Conservation (phyloP, 2,797 vertebrate genomes). For the Spheniscus humboldti region DNA sequence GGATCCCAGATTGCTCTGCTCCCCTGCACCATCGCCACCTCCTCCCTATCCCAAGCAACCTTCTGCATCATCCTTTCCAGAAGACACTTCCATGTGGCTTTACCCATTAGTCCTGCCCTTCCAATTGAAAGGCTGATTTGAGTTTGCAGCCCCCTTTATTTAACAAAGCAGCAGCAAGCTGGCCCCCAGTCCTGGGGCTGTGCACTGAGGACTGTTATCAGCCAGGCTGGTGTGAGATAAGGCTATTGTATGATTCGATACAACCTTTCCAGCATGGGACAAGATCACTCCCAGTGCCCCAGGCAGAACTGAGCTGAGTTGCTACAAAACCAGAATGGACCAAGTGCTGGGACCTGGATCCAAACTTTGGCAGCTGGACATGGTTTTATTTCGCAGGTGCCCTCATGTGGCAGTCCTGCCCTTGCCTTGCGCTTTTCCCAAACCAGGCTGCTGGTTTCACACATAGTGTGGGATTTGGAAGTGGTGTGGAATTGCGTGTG, state of each 20-base stretch:
- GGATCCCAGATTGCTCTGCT: constrained; percentile 53
- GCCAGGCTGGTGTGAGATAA: background rate
- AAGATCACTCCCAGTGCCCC: background rate
- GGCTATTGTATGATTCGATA: background rate
- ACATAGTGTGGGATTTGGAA: background rate
- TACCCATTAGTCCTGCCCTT: background rate
- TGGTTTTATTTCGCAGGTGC: background rate
- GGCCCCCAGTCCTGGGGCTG: background rate
- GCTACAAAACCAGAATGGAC: background rate
- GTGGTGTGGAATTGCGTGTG: rapidly evolving
- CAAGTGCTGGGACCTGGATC: background rate
- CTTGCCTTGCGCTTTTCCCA: background rate
- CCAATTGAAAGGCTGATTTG: background rate
- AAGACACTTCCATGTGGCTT: constrained; percentile 28
- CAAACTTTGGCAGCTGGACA: background rate
- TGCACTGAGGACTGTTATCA: background rate
- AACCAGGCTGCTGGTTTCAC: background rate
- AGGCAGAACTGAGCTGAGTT: background rate
- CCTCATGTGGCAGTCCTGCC: background rate
- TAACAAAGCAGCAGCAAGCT: background rate
- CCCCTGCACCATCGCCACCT: constrained; percentile 47
- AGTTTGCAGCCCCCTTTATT: background rate
- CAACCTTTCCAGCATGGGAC: background rate
- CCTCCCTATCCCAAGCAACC: constrained; percentile 45
- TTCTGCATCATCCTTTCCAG: constrained; percentile 33